phyloP scores from a whole-genome alignment of 30 jellyfish, hydroid and myxozoan genomes.

The Aurelia aurita region DNA sequence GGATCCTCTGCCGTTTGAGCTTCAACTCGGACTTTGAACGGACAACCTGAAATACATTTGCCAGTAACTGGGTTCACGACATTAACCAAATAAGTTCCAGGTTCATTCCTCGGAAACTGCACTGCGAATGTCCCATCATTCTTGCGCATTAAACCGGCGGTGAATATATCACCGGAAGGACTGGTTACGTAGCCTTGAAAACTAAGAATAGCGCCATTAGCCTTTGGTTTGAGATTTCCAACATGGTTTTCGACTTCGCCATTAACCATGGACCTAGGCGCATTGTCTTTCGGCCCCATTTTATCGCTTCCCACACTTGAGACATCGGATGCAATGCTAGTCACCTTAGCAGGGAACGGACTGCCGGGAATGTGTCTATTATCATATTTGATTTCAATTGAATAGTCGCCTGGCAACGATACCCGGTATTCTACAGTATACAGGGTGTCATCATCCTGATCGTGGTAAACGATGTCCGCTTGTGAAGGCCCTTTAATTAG shows the following conservation, averaged over 20 bases:
- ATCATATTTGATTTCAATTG: constrained; percentile 79
- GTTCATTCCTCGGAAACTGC: constrained; percentile 74
- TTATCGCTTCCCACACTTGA: background rate
- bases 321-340: background rate
- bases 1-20: constrained; percentile 55
- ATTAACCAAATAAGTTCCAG: constrained; percentile 76
- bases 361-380: constrained; percentile 89
- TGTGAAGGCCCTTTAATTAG: constrained; percentile 92
- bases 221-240: background rate
- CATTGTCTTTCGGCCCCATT: background rate
- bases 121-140: constrained; percentile 74
- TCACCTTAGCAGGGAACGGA: constrained; percentile 74
- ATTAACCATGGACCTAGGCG: constrained; percentile 32
- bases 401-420: constrained; percentile 89
- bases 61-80: constrained; percentile 66
- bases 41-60: constrained; percentile 73
- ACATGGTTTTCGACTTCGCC: constrained; percentile 35
- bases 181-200: constrained; percentile 68
- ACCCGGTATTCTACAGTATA: constrained; percentile 81
- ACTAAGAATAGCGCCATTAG: constrained; percentile 10
- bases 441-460: constrained; percentile 84
- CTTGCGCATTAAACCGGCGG: constrained; percentile 52
- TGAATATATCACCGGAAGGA: constrained; percentile 79
- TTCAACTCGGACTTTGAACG: constrained; percentile 76
- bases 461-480: constrained; percentile 87